A percentile compares a stretch with the other conserved stretches of the same genome.
phyloP scores from a whole-genome alignment of 1,140 invertebrate species.

The Galleria mellonella region DNA sequence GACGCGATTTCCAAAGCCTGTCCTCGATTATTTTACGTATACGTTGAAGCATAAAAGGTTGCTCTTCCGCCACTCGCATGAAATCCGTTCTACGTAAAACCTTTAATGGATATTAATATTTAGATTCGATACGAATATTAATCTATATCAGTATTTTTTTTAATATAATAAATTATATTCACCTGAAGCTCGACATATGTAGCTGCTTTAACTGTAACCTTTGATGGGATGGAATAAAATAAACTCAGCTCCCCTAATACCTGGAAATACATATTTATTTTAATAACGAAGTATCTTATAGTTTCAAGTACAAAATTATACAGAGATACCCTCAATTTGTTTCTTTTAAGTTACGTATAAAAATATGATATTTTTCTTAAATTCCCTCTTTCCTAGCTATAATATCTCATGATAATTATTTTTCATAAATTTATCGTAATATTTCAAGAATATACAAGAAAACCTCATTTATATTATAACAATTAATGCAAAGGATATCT shows the following conservation, averaged over 20 bases:
- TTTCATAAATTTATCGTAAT: too few species aligned
- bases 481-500: too few species aligned
- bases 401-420: too few species aligned
- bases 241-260: slow-evolving; percentile 61
- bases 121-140: background rate
- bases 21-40: slow-evolving; percentile 37
- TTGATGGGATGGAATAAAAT: slow-evolving; percentile 62
- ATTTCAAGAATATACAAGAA: too few species aligned
- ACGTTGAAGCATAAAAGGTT: slow-evolving; percentile 33
- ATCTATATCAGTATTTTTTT: background rate
- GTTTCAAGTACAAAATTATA: too few species aligned
- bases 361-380: too few species aligned
- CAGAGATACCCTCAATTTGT: too few species aligned
- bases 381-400: too few species aligned
- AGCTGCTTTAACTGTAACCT: slow-evolving; percentile 62
- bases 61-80: slow-evolving; percentile 47
- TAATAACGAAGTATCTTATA: too few species aligned
- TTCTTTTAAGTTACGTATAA: too few species aligned
- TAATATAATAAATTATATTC: slow-evolving; percentile 6
- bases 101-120: slow-evolving; percentile 24
- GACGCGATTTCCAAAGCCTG: slow-evolving; percentile 26
- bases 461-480: too few species aligned
- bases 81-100: slow-evolving; percentile 55
- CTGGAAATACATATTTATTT: slow-evolving; percentile 34
- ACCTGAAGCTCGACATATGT: slow-evolving; percentile 65